phyloP scores from a whole-genome alignment of 2,888 invertebrate genomes.

The Gastracanthus pulcherrimus region DNA sequence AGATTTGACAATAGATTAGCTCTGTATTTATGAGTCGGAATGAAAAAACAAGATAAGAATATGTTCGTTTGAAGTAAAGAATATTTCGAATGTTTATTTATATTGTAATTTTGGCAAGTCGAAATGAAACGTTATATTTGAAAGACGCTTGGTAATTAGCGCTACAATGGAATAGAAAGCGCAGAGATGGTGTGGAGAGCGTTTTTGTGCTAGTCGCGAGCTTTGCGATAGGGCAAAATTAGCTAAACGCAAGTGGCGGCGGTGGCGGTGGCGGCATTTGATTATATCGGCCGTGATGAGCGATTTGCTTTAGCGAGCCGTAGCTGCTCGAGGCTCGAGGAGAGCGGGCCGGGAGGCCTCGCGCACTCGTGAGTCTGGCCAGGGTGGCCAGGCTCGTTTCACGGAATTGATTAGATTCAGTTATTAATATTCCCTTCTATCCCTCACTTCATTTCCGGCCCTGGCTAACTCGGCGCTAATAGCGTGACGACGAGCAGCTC shows the following conservation, averaged over 20 bases:
- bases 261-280: conserved; percentile 65
- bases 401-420: conserved; percentile 76
- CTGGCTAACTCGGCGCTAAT: conserved; percentile 74
- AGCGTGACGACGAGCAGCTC: conserved; percentile 74
- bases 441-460: conserved; percentile 75
- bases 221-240: conserved; percentile 68
- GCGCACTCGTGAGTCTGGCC: conserved; percentile 61
- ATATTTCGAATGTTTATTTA: neutral
- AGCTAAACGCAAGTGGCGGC: conserved; percentile 68
- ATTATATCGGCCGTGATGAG: conserved; percentile 70
- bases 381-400: conserved; percentile 70
- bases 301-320: conserved; percentile 60
- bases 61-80: neutral
- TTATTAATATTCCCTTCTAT: conserved; percentile 77
- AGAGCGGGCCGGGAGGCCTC: conserved; percentile 27
- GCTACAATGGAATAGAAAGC: no score
- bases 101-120: neutral
- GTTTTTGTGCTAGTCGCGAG: conserved; percentile 3
- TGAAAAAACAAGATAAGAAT: conserved; percentile 6
- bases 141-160: neutral
- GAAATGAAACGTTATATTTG: neutral
- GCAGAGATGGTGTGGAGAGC: no score
- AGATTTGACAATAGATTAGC: conserved; percentile 45
- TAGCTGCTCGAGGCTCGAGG: no score
- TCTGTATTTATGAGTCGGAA: conserved; percentile 15